phyloP scores from a whole-genome alignment of 1,140 invertebrate genomes.

The Drosophila paulistorum region DNA sequence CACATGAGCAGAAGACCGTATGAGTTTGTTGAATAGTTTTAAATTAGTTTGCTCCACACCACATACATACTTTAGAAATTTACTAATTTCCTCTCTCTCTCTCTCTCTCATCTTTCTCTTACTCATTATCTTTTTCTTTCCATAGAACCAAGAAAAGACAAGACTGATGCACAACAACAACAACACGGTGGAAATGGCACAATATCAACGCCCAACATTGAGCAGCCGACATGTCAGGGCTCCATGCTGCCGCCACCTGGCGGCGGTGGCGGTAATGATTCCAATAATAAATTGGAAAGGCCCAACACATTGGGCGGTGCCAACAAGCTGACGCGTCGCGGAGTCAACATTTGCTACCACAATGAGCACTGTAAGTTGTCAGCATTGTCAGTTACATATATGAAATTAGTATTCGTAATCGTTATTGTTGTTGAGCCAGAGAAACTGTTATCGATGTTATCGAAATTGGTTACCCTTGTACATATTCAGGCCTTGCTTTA shows the following conservation, averaged over 20 bases:
- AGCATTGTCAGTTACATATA: background rate
- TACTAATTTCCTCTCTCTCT: slow-evolving; percentile 50
- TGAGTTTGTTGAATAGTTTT: slow-evolving; percentile 34
- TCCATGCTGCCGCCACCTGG: slow-evolving; percentile 82
- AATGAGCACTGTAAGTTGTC: slow-evolving; percentile 87
- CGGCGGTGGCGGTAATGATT: slow-evolving; percentile 67
- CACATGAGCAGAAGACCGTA: slow-evolving; percentile 23
- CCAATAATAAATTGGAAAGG: slow-evolving; percentile 87
- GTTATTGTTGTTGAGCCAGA: background rate
- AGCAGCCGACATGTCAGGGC: slow-evolving; percentile 84
- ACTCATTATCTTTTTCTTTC: slow-evolving; percentile 40
- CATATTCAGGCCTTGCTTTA: too few species aligned
- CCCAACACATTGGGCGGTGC: slow-evolving; percentile 89
- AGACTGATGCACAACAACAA: slow-evolving; percentile 88
- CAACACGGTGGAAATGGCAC: slow-evolving; percentile 86
- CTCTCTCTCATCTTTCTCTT: slow-evolving; percentile 58
- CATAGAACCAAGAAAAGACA: slow-evolving; percentile 94
- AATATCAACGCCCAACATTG: slow-evolving; percentile 85
- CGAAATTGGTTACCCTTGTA: too few species aligned
- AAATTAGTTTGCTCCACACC: slow-evolving; percentile 57
- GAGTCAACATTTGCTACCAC: slow-evolving; percentile 87
- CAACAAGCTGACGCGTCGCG: slow-evolving; percentile 88
- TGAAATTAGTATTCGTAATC: background rate
- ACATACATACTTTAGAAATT: slow-evolving; percentile 22
- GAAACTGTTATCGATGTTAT: background rate